Evolutionary conservation across 2,888 invertebrate genomes (phyloP), one percentile per base, ranked within the genome.

Genomic region (Globia sparganii): DNA sequence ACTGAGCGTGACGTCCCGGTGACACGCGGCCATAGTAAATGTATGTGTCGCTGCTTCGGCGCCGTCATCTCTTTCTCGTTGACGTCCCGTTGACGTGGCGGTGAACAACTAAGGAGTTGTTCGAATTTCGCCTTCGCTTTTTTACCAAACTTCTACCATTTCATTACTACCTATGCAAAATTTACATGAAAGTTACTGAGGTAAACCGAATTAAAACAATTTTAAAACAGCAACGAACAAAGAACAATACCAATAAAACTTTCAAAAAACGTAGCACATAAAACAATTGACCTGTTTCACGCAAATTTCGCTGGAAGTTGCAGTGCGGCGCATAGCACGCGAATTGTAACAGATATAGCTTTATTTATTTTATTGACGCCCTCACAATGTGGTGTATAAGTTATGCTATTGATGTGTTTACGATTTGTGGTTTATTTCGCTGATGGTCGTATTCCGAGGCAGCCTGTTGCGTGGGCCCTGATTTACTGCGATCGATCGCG

Each of bases 301-400:
- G 77, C 72, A 78, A 84, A 78, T 84, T 85, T 81, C 40, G 62
- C 80, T 67, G 53, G 68, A 78, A 80, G 28, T 80, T 80, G 75
- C 53, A 49, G 18, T 72, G 74, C 59, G 53, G 81, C 75, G 76
- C 75, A 84, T 68, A 71, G 81, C 76, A 69, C 73, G 84, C 86
- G 79, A 82, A 88, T 84, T 64, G 81, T 87, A 49, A 77, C 87
- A 67, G 86, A 87, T 80, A 80, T 65, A 83, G 82, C 86, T 89
- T 91, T 91, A 91, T 93, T 91, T 93, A 93, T 94, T 93, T 93
- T 93, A 94, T 93, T 92, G 90, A 91, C 92, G 92, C 92, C 91
- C 91, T 90, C 91, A 90, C 91, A 90, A 88, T 91, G 90, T 90
- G 87, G 88, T 79, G 77, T 82, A 86, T 91, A 86, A 88, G 90